phyloP scores from a whole-genome alignment of 1,140 invertebrate genomes.

The Drosophila teissieri region DNA sequence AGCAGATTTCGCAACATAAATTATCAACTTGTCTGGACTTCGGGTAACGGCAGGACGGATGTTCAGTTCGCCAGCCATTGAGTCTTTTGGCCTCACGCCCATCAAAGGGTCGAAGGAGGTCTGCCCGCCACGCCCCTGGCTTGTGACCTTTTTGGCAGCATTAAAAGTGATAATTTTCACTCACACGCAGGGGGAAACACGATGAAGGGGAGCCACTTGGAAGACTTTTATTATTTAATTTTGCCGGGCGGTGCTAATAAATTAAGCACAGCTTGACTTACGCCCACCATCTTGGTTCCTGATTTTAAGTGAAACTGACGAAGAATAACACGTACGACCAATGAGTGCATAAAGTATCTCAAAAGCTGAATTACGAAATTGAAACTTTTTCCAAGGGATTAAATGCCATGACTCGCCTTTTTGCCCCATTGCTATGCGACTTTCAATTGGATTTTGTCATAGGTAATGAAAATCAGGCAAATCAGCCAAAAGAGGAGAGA shows the following conservation, averaged over 20 bases:
- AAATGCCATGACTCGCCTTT: slow-evolving; percentile 52
- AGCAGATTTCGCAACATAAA: slow-evolving; percentile 75
- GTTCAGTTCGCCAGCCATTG: slow-evolving; percentile 23
- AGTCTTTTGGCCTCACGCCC: slow-evolving; percentile 49
- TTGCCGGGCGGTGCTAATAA: slow-evolving; percentile 65
- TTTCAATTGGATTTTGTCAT: slow-evolving; percentile 72
- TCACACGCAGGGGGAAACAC: slow-evolving; percentile 21
- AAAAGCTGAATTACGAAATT: slow-evolving; percentile 22
- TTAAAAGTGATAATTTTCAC: slow-evolving; percentile 78
- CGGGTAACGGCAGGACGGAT: not conserved
- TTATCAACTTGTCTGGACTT: slow-evolving; percentile 52
- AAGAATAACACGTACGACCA: slow-evolving; percentile 50
- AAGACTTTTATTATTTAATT: slow-evolving; percentile 81
- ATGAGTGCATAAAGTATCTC: slow-evolving; percentile 48
- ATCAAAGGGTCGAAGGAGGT: slow-evolving; percentile 31
- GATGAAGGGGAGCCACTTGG: slow-evolving; percentile 48
- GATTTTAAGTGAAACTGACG: slow-evolving; percentile 43
- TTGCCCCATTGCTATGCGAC: slow-evolving; percentile 41
- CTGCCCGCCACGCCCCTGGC: slow-evolving; percentile 12
- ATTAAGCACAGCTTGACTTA: slow-evolving; percentile 63
- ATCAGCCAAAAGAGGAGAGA: slow-evolving; percentile 54
- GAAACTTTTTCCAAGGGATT: slow-evolving; percentile 61
- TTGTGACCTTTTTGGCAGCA: slow-evolving; percentile 80
- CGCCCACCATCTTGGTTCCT: slow-evolving; percentile 22
- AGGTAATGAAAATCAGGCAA: slow-evolving; percentile 75